Conservation (phyloP, 2,888 invertebrate genomes). For the Eupithecia inturbata region DNA sequence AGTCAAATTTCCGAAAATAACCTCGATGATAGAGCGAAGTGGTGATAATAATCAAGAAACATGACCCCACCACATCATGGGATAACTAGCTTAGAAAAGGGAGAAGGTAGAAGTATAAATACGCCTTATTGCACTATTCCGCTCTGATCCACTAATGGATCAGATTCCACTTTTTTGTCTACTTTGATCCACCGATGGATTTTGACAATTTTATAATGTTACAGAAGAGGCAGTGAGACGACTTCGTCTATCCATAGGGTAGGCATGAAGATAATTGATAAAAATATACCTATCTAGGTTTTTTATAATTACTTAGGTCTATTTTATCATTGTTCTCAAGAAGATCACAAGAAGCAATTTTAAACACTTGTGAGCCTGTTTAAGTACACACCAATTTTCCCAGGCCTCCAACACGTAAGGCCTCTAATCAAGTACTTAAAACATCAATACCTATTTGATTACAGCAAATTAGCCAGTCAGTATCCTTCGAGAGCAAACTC, state of each 20-base stretch:
- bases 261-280: background rate
- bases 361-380: background rate
- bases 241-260: background rate
- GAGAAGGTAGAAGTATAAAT: background rate
- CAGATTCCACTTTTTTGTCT: too few relatives aligned
- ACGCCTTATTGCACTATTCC: too few relatives aligned
- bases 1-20: too few relatives aligned
- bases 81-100: background rate
- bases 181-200: too few relatives aligned
- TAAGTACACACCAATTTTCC: conserved; percentile 5
- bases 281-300: background rate
- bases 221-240: background rate
- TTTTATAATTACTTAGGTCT: background rate
- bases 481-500: conserved; percentile 25
- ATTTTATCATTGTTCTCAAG: background rate
- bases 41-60: background rate
- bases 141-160: too few relatives aligned
- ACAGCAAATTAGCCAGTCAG: conserved; percentile 40
- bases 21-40: too few relatives aligned
- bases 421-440: conserved; percentile 27
- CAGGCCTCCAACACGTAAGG: conserved; percentile 8
- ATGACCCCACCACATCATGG: too few relatives aligned
- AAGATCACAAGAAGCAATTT: background rate
- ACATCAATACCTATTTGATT: conserved; percentile 18
- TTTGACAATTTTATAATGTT: background rate